Evolutionary conservation across 2,888 invertebrate genomes (phyloP).

Genomic region (Orthonevra nobilis): DNA sequence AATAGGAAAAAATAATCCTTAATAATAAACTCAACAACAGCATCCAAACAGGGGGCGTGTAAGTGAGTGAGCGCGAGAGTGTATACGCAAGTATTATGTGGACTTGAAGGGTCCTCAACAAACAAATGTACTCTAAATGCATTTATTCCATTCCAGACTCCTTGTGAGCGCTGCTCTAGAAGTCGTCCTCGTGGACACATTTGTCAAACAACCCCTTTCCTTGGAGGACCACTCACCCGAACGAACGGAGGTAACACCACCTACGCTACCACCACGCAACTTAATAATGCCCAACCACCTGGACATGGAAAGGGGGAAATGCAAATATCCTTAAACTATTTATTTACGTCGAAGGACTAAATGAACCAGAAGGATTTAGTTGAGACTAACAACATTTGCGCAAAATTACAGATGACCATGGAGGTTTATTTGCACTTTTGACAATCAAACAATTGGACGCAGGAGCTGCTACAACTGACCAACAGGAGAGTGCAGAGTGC

Average conservation of each 20-base stretch:
- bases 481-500: too few relatives aligned
- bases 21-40: slow-evolving; percentile 63
- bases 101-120: slow-evolving; percentile 59
- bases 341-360: slow-evolving; percentile 51
- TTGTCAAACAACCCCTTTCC: slow-evolving; percentile 63
- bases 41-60: slow-evolving; percentile 45
- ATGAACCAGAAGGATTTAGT: slow-evolving; percentile 63
- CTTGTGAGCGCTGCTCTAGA: slow-evolving; percentile 43
- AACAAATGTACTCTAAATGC: slow-evolving; percentile 71
- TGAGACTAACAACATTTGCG: slow-evolving; percentile 52
- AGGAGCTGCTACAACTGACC: too few relatives aligned
- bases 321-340: slow-evolving; percentile 70
- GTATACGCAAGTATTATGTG: slow-evolving; percentile 64
- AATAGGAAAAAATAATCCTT: slow-evolving; percentile 64
- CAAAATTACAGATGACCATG: slow-evolving; percentile 41
- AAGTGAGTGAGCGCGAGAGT: slow-evolving; percentile 45
- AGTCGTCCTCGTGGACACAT: slow-evolving; percentile 69
- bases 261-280: slow-evolving; percentile 57
- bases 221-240: slow-evolving; percentile 50
- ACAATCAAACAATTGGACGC: slow-evolving; percentile 48
- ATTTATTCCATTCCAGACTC: slow-evolving; percentile 70
- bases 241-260: slow-evolving; percentile 56
- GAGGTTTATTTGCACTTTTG: slow-evolving; percentile 50
- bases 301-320: slow-evolving; percentile 51
- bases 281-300: slow-evolving; percentile 32